phyloP scores from a whole-genome alignment of 2,113 vertebrate genomes.

The Hippoglossus stenolepis region DNA sequence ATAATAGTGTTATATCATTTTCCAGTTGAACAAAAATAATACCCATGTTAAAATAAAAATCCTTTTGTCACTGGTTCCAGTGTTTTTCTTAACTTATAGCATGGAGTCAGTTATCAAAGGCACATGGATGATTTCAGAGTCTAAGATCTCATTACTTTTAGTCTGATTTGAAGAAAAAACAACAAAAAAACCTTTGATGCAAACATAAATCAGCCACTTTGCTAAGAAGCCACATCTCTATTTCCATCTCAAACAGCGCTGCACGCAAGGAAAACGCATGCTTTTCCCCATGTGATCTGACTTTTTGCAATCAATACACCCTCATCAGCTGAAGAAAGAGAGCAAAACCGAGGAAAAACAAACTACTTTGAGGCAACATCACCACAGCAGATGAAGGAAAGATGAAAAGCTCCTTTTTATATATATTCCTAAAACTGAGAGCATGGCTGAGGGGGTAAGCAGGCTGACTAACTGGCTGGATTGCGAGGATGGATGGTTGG shows the following conservation, averaged over 20 bases:
- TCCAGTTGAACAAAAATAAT: not conserved
- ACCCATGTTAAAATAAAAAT: no score
- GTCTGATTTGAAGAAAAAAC: slow-evolving; percentile 8
- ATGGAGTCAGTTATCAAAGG: slow-evolving; percentile 5
- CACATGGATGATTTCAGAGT: slow-evolving; percentile 16
- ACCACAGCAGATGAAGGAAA: slow-evolving; percentile 31
- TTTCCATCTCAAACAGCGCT: slow-evolving; percentile 30
- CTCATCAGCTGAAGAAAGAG: slow-evolving; percentile 22
- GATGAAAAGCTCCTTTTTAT: slow-evolving; percentile 33
- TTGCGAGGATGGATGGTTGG: slow-evolving; percentile 37
- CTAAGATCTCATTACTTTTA: slow-evolving; percentile 20
- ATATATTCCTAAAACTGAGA: slow-evolving; percentile 22
- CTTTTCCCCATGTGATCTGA: not conserved
- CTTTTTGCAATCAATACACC: slow-evolving; percentile 11
- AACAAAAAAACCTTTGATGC: slow-evolving; percentile 6
- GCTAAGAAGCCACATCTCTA: slow-evolving; percentile 8
- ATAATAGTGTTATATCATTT: slow-evolving; percentile 15
- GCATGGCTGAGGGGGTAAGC: slow-evolving; percentile 18
- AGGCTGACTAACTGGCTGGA: slow-evolving; percentile 51
- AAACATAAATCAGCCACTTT: slow-evolving; percentile 10
- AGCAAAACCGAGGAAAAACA: slow-evolving; percentile 13
- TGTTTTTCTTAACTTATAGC: not conserved
- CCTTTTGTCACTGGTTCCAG: no score
- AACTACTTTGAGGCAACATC: slow-evolving; percentile 49
- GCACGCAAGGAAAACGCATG: slow-evolving; percentile 9